Percentiles rank a stretch among this genome's conserved stretches.
Conservation (phyloP, 2,888 invertebrate genomes). For the Apamea crenata region DNA sequence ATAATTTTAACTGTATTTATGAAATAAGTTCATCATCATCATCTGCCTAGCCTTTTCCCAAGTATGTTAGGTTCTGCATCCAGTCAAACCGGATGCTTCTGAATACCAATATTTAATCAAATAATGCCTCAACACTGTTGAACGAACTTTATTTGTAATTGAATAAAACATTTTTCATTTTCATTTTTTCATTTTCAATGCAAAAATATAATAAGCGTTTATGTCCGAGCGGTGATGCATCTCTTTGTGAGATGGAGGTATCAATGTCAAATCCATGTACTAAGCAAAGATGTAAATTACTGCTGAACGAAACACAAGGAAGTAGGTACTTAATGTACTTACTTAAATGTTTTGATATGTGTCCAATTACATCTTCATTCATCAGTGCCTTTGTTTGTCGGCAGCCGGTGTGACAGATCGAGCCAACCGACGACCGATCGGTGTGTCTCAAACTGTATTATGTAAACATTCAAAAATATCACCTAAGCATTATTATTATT, state of each 20-base stretch:
- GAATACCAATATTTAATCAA: too few species aligned
- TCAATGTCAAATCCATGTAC: conserved; percentile 10
- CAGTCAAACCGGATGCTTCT: too few species aligned
- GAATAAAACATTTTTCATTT: too few species aligned
- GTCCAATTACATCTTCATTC: conserved; percentile 75
- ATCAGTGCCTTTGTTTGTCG: conserved; percentile 69
- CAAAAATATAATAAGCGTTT: too few species aligned
- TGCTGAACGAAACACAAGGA: conserved; percentile 54
- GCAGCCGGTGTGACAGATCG: conserved; percentile 48
- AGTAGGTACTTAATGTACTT: conserved; percentile 24
- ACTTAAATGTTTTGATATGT: conserved; percentile 74
- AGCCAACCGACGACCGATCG: conserved; percentile 40
- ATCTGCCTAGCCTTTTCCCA: too few species aligned
- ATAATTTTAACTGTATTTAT: not conserved
- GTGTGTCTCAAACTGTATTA: conserved; percentile 41
- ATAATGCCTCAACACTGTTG: too few species aligned
- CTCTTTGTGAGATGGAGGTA: not conserved
- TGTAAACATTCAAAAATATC: conserved; percentile 25
- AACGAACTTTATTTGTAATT: too few species aligned
- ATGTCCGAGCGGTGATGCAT: not conserved
- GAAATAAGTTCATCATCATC: too few species aligned
- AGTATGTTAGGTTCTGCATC: too few species aligned
- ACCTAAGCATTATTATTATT: not conserved
- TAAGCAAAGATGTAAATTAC: conserved; percentile 4
- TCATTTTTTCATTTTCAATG: too few species aligned